phyloP scores from a whole-genome alignment of 2,113 vertebrate genomes.

The Microcebus ravelobensis region DNA sequence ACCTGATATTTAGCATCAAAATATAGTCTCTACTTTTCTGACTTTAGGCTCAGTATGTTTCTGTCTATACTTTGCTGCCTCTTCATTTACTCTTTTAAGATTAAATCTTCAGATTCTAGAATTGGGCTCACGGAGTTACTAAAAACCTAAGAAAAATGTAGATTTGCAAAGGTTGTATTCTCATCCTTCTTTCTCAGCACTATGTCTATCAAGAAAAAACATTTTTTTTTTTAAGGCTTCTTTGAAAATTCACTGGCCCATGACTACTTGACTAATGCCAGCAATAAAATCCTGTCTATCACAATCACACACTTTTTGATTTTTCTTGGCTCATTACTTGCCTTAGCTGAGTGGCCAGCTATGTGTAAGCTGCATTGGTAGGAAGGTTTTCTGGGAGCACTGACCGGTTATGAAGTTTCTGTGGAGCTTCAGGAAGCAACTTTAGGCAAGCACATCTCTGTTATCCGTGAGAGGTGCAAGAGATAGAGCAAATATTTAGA shows the following conservation, averaged over 20 bases:
- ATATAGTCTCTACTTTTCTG: neutral
- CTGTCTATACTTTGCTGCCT: neutral
- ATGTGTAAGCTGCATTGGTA: neutral
- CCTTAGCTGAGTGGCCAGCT: neutral
- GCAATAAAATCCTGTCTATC: constrained; percentile 6
- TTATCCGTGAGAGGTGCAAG: neutral
- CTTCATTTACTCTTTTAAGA: neutral
- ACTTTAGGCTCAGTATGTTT: neutral
- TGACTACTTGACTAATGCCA: neutral
- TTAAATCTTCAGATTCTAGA: neutral
- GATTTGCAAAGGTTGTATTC: neutral
- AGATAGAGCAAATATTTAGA: accelerated
- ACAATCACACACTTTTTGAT: neutral
- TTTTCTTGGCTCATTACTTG: constrained; percentile 36
- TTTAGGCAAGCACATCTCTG: neutral
- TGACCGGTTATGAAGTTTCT: neutral
- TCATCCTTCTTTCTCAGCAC: constrained; percentile 25
- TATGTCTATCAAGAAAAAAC: neutral
- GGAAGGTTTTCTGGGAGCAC: neutral
- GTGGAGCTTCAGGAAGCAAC: neutral
- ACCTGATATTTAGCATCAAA: neutral
- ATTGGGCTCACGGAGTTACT: neutral
- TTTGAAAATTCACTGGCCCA: constrained; percentile 40
- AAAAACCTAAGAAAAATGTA: neutral
- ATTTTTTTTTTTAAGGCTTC: constrained; percentile 1